Evolutionary conservation across 2,888 invertebrate species (phyloP).

Genomic region (Cenopis cana): DNA sequence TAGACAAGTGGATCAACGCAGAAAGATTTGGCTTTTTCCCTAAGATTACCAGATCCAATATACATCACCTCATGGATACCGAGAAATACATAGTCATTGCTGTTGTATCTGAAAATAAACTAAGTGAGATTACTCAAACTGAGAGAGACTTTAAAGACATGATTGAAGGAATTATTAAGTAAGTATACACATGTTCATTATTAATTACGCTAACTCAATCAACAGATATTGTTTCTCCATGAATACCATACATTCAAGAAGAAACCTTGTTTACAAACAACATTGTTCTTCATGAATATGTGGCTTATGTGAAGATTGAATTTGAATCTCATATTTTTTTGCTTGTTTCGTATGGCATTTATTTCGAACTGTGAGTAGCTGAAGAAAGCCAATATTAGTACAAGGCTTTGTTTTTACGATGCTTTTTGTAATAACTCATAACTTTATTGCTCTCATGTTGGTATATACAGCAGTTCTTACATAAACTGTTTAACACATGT

Average conservation of each 20-base stretch:
- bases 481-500: too few relatives aligned
- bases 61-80: conserved; percentile 92
- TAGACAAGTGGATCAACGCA: conserved; percentile 94
- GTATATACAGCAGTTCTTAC: too few relatives aligned
- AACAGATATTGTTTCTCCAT: background rate
- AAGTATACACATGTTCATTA: conserved; percentile 53
- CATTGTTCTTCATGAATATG: background rate
- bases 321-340: background rate
- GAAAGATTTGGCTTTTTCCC: conserved; percentile 96
- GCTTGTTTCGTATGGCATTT: too few relatives aligned
- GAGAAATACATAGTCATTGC: conserved; percentile 95
- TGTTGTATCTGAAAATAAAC: conserved; percentile 94
- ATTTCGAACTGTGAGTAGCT: too few relatives aligned
- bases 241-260: background rate
- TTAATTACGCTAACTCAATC: background rate
- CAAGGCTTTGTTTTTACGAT: too few relatives aligned
- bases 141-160: conserved; percentile 94
- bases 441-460: too few relatives aligned
- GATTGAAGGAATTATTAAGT: conserved; percentile 91
- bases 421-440: too few relatives aligned
- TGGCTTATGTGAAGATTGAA: background rate
- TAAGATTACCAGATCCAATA: conserved; percentile 93
- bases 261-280: conserved; percentile 1
- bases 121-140: conserved; percentile 91
- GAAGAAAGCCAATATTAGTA: too few relatives aligned